phyloP scores from a whole-genome alignment of 2,888 invertebrate species.

The Epinotia bilunana region DNA sequence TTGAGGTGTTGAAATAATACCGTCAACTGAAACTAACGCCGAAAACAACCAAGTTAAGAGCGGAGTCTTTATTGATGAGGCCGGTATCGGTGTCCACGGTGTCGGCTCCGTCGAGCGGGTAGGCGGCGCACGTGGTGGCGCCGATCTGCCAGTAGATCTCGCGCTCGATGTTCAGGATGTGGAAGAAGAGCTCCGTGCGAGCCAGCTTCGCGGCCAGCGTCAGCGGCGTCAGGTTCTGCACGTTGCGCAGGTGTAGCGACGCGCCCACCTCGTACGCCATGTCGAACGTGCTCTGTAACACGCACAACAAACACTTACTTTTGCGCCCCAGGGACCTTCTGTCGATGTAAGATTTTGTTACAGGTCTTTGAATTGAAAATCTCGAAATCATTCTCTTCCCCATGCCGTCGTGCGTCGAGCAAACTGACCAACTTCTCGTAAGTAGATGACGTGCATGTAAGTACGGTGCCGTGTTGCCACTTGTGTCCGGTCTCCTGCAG shows the following conservation, averaged over 20 bases:
- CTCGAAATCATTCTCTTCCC: no score
- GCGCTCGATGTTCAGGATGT: constrained; percentile 97
- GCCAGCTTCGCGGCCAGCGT: constrained; percentile 97
- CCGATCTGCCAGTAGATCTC: constrained; percentile 99
- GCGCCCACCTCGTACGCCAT: constrained; percentile 97
- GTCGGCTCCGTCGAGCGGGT: constrained; percentile 97
- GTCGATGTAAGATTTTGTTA: no score
- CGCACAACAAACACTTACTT: background rate
- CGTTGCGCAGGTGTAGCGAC: constrained; percentile 93
- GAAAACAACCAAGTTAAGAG: constrained; percentile 97
- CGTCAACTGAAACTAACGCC: constrained; percentile 87
- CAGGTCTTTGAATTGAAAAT: no score
- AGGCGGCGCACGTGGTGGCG: constrained; percentile 98
- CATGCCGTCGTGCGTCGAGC: no score
- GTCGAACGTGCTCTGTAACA: constrained; percentile 92
- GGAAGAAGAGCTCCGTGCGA: constrained; percentile 97
- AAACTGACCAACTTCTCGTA: constrained; percentile 94
- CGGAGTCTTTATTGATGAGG: constrained; percentile 97
- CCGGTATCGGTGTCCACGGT: constrained; percentile 97
- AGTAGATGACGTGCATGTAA: constrained; percentile 96
- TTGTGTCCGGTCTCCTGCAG: constrained; percentile 92
- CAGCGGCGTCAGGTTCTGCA: constrained; percentile 94
- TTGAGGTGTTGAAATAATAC: background rate
- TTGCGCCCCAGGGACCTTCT: background rate
- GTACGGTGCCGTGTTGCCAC: constrained; percentile 97